Conservation (phyloP, 2,888 invertebrate species). For the Exephanes ischioxanthus region DNA sequence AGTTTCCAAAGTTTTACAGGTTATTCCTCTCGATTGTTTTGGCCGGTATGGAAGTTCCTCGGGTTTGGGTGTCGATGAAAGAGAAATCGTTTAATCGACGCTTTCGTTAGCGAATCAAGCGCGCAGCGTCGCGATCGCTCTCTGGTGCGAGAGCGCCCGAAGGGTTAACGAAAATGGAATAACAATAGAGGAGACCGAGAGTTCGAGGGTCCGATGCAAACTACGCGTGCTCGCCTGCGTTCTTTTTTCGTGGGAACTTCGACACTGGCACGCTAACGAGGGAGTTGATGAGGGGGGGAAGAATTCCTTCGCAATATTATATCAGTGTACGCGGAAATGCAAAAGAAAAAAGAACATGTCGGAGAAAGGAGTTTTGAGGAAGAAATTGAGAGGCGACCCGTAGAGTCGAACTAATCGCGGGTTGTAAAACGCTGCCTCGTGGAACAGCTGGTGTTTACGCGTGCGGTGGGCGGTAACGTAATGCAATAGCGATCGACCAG, state of each 20-base stretch:
- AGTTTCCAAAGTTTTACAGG: too few species aligned
- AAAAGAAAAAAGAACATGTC: background rate
- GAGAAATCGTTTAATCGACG: background rate
- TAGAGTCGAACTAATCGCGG: slow-evolving; percentile 38
- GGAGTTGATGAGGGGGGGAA: background rate
- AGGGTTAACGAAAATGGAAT: slow-evolving; percentile 10
- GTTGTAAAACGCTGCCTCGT: slow-evolving; percentile 32
- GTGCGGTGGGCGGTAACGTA: slow-evolving; percentile 44
- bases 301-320: background rate
- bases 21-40: too few species aligned
- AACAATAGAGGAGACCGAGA: slow-evolving; percentile 12
- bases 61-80: too few species aligned
- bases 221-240: background rate
- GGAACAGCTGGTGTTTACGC: slow-evolving; percentile 43
- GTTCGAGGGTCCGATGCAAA: background rate
- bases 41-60: too few species aligned
- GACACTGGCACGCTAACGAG: background rate
- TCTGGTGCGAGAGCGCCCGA: background rate
- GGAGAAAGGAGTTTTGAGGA: slow-evolving; percentile 21
- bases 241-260: background rate
- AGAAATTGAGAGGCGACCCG: slow-evolving; percentile 9
- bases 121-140: background rate
- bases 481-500: slow-evolving; percentile 31
- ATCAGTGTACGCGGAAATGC: slow-evolving; percentile 31
- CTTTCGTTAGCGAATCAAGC: background rate